Conservation (phyloP, 2,113 vertebrate species). For the Heteronetta atricapilla region DNA sequence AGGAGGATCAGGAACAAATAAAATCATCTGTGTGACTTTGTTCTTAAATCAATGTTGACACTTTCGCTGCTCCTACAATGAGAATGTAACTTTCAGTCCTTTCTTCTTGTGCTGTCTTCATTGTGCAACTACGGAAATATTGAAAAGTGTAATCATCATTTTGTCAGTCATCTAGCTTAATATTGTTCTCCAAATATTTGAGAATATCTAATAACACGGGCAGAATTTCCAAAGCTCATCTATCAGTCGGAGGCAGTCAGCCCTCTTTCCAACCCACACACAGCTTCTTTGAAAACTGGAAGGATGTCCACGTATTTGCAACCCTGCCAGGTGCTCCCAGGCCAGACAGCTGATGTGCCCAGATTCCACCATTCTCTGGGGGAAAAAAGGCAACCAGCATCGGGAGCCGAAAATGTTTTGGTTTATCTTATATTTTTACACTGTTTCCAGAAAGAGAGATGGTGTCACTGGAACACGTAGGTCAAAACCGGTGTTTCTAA, state of each 20-base stretch:
- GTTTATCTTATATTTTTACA: slow-evolving; percentile 5
- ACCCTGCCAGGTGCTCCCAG: not conserved
- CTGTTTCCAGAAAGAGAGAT: not conserved
- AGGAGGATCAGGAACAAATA: slow-evolving; percentile 64
- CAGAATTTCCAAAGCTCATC: slow-evolving; percentile 43
- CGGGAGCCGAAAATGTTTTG: not conserved
- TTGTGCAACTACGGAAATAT: not conserved
- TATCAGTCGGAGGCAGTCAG: not conserved
- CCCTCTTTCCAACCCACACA: slow-evolving; percentile 20
- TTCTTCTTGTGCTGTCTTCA: not conserved
- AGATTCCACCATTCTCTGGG: not conserved
- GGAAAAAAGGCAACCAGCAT: not conserved
- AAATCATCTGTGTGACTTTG: slow-evolving; percentile 36
- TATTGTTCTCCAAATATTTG: slow-evolving; percentile 53
- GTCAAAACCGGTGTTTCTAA: not conserved
- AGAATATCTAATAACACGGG: slow-evolving; percentile 29
- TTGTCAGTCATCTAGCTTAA: slow-evolving; percentile 43
- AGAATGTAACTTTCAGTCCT: slow-evolving; percentile 37
- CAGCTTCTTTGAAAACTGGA: slow-evolving; percentile 25
- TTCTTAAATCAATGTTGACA: slow-evolving; percentile 69
- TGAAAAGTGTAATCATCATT: slow-evolving; percentile 33
- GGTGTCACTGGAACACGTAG: not conserved
- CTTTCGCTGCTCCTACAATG: slow-evolving; percentile 31
- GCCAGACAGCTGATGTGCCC: slow-evolving; percentile 32
- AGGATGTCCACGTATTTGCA: not conserved